Base-by-base conservation (phyloP, 2,888 invertebrate genomes). In the Tetragonisca angustula region DNA sequence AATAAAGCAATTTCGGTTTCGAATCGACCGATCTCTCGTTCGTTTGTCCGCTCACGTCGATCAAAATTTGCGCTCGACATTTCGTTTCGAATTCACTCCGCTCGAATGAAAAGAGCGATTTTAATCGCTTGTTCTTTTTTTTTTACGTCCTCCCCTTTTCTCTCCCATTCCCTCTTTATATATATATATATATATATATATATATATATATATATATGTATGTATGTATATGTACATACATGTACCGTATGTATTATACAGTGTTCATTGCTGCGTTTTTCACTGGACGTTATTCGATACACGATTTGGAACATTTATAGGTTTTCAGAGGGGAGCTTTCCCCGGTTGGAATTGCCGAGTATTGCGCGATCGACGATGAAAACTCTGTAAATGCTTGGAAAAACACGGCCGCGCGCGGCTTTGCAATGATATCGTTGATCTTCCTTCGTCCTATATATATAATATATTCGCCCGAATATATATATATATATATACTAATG, bases 1-100 rank as follows among this genome's bases (percentile, higher is more conserved):
- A 77, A 79, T 87, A 86, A 84, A 84, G 81, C 81, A 68, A 77
- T 87, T 87, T 86, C 65, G 50, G 75, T 49, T 56, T 71, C 21
- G 17, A 64, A 59, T 21, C 43, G 56, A 11, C 74, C 52, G 50
- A 68, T 68, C 52, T 73, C 52, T 61, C 32, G 36, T 64, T 32
- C 50, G 59, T 32, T 43, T 64, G 74, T 74, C 54, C n/a, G 24
- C 59, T 62, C 65, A 43, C 59, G 56, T 49, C 52, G 50, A n/a
- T 79, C 64, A 36, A 70, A 83, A 75, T 77, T 73, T 62, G n/a
- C 19, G 11, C 19, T 15, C 32, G 65, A 65, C 24, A 43, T 84
- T 54, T 36, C 56, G 27, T 68, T 64, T 43, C n/a, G 65, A 49
- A 64, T 36, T 52, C 36, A 24, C 64, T 27, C 6, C 13, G 56